phyloP scores from a whole-genome alignment of 2,797 vertebrate genomes.

The Sandelia bainsii region DNA sequence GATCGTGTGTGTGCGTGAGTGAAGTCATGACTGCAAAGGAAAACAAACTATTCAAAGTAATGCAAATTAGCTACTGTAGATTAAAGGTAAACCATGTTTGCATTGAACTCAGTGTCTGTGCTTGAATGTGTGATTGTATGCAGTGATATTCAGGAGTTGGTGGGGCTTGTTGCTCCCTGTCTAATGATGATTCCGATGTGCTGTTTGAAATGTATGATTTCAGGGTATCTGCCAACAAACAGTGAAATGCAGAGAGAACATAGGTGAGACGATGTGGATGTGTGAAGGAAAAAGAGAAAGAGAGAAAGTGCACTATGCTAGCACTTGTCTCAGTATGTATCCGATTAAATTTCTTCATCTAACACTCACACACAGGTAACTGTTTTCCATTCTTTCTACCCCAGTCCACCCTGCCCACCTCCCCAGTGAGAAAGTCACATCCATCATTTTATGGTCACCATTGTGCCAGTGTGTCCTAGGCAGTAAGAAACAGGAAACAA shows the following conservation, averaged over 20 bases:
- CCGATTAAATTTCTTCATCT: slow-evolving; percentile 22
- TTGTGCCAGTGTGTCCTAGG: slow-evolving; percentile 49
- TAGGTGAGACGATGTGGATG: neutral
- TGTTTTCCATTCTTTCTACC: neutral
- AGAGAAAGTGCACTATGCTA: neutral
- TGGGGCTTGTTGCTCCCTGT: neutral
- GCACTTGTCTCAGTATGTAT: slow-evolving; percentile 17
- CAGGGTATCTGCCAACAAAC: slow-evolving; percentile 3
- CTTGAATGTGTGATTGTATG: neutral
- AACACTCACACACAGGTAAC: slow-evolving; percentile 15
- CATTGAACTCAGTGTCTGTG: neutral
- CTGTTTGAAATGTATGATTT: slow-evolving; percentile 17
- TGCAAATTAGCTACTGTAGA: neutral
- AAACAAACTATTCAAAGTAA: neutral
- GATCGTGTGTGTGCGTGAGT: neutral
- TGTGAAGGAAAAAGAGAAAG: slow-evolving; percentile 30
- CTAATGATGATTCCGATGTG: slow-evolving; percentile 7
- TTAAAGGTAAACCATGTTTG: neutral
- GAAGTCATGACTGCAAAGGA: neutral
- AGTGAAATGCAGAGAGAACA: neutral
- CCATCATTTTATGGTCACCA: slow-evolving; percentile 55
- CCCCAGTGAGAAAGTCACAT: slow-evolving; percentile 33
- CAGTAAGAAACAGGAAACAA: slow-evolving; percentile 36
- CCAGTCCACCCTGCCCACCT: neutral
- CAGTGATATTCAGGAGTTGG: neutral